phyloP scores from a whole-genome alignment of 2,888 invertebrate species.

The Lordiphosa andalusiaca region DNA sequence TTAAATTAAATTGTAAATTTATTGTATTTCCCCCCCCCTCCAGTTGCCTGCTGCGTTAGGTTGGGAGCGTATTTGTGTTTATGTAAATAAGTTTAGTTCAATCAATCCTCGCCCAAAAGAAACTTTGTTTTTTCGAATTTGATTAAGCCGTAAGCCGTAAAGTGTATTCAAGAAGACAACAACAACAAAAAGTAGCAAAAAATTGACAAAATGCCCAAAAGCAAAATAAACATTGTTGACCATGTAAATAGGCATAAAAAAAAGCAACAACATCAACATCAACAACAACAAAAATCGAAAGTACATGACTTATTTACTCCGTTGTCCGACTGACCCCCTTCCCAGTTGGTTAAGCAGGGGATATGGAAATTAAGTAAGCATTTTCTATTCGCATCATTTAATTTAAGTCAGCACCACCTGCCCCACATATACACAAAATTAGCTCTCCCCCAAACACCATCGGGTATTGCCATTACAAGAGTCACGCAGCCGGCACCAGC shows the following conservation, averaged over 20 bases:
- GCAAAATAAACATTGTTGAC: slow-evolving; percentile 48
- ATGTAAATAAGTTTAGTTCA: slow-evolving; percentile 11
- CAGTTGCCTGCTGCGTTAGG: too few species aligned
- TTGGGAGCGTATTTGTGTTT: background rate
- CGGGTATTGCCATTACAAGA: too few species aligned
- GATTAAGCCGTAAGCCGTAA: slow-evolving; percentile 45
- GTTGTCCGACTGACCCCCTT: too few species aligned
- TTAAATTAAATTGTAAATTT: background rate
- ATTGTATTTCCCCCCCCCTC: too few species aligned
- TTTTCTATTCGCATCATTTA: too few species aligned
- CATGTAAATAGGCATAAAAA: slow-evolving; percentile 56
- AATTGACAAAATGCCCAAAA: slow-evolving; percentile 12
- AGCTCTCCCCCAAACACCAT: too few species aligned
- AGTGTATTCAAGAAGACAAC: slow-evolving; percentile 35
- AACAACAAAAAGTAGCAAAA: too few species aligned
- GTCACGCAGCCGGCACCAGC: slow-evolving; percentile 37
- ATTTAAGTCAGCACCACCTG: too few species aligned
- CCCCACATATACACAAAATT: too few species aligned
- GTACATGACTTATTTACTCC: too few species aligned
- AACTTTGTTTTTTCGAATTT: slow-evolving; percentile 34
- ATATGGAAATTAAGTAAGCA: too few species aligned
- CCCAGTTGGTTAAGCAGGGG: too few species aligned
- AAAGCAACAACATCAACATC: slow-evolving; percentile 8
- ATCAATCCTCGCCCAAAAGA: background rate
- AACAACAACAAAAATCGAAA: background rate